Conservation (phyloP, 2,113 vertebrate species). For the Laticauda colubrina region DNA sequence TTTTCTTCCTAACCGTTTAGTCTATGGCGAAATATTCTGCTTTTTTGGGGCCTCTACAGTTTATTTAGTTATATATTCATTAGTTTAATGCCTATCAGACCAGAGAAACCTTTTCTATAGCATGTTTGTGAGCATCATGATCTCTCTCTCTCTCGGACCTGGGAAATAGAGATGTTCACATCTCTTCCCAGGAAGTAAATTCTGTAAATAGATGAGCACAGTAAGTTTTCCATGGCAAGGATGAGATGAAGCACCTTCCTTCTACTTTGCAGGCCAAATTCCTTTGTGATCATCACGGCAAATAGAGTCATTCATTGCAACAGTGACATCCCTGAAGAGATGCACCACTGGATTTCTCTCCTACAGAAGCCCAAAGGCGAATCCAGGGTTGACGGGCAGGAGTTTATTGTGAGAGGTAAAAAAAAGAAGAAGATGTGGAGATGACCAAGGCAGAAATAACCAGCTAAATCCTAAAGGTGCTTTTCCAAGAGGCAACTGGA, state of each 20-base stretch:
- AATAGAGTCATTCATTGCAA: slow-evolving; percentile 94
- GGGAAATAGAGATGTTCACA: neutral
- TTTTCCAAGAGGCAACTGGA: neutral
- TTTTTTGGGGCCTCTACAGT: neutral
- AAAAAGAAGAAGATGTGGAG: neutral
- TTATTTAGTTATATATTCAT: neutral
- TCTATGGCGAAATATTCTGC: neutral
- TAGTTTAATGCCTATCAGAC: neutral
- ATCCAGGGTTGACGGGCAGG: slow-evolving; percentile 85
- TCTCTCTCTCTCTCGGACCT: neutral
- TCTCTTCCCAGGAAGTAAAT: neutral
- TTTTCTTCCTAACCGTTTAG: neutral
- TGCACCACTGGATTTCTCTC: slow-evolving; percentile 95
- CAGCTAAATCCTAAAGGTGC: neutral
- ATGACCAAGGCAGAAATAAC: neutral
- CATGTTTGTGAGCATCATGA: neutral
- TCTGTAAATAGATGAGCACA: neutral
- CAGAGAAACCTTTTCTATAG: neutral
- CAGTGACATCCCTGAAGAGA: slow-evolving; percentile 88
- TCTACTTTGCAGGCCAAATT: slow-evolving; percentile 79
- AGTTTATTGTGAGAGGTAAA: slow-evolving; percentile 88
- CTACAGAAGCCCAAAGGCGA: slow-evolving; percentile 91
- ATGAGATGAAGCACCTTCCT: neutral
- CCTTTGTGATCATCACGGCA: slow-evolving; percentile 92
- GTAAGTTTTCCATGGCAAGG: neutral